These are phyloP conservation scores for Lissonota sp. DNA, from an alignment of 2,888 invertebrate genomes.

Conservation along the genomic window DNA sequence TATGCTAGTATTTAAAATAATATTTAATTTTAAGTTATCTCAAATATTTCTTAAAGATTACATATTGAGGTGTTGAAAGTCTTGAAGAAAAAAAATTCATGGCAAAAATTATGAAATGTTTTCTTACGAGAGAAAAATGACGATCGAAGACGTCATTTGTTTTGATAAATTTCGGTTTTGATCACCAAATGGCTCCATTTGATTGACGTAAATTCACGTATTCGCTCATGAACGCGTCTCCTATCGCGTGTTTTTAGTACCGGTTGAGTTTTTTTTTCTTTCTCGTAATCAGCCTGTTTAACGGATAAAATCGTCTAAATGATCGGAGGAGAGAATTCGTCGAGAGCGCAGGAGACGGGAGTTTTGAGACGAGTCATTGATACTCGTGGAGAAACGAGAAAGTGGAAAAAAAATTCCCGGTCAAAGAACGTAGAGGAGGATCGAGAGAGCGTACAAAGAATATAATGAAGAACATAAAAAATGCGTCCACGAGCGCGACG, in stretches of 20 bases:
- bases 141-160: neutral
- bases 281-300: neutral
- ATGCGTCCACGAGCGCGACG: constrained; percentile 44
- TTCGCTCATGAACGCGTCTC: constrained; percentile 42
- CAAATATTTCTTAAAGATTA: no score
- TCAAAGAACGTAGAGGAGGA: constrained; percentile 1
- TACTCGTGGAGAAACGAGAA: neutral
- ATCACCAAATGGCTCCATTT: constrained; percentile 7
- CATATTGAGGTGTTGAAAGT: no score
- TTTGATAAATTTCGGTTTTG: neutral
- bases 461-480: constrained; percentile 31
- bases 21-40: no score
- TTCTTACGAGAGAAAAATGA: no score
- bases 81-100: no score
- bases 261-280: neutral
- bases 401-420: neutral
- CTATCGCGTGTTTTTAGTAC: neutral
- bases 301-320: constrained; percentile 68
- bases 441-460: constrained; percentile 11
- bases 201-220: constrained; percentile 25
- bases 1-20: no score
- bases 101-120: no score
- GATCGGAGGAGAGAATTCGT: constrained; percentile 64
- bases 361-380: constrained; percentile 14
- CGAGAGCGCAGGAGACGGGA: constrained; percentile 28